Evolutionary conservation across 2,888 invertebrate genomes (phyloP).

Genomic region (Steinernema carpocapsae): DNA sequence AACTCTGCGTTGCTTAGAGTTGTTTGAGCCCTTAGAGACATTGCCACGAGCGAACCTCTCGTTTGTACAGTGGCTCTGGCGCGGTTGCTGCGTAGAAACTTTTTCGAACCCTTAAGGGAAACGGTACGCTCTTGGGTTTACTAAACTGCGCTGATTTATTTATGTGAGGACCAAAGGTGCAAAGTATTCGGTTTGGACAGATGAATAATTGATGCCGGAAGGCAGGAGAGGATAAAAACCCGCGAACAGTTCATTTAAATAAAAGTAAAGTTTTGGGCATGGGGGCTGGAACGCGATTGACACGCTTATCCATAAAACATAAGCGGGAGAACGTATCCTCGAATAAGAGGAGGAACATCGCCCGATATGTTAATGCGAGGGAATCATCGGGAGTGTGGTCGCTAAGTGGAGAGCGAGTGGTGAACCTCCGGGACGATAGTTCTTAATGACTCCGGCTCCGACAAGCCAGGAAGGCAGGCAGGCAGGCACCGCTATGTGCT

Average conservation of each 20-base stretch:
- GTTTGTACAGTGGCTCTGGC: too few relatives aligned
- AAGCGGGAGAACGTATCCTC: background rate
- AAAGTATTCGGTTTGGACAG: background rate
- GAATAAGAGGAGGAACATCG: conserved; percentile 1
- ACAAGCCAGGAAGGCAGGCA: too few relatives aligned
- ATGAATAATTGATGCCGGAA: background rate
- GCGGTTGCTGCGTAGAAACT: too few relatives aligned
- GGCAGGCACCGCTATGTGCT: background rate
- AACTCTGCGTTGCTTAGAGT: conserved; percentile 25
- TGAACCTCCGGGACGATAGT: conserved; percentile 6
- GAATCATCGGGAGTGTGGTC: background rate
- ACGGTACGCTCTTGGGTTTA: background rate
- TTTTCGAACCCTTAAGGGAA: background rate
- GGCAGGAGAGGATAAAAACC: conserved; percentile 8
- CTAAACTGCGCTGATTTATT: conserved; percentile 4
- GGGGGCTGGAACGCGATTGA: background rate
- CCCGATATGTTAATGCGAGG: conserved; percentile 5
- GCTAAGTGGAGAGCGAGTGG: background rate
- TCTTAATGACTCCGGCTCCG: conserved; percentile 11
- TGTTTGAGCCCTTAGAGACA: conserved; percentile 18
- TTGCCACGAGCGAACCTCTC: too few relatives aligned
- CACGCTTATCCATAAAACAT: conserved; percentile 24
- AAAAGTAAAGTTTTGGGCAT: background rate
- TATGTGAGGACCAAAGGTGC: background rate
- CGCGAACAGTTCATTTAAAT: background rate